These are phyloP conservation scores for Vulpes ferrilata DNA, from an alignment of 2,113 vertebrate genomes.

Conservation along the genomic window DNA sequence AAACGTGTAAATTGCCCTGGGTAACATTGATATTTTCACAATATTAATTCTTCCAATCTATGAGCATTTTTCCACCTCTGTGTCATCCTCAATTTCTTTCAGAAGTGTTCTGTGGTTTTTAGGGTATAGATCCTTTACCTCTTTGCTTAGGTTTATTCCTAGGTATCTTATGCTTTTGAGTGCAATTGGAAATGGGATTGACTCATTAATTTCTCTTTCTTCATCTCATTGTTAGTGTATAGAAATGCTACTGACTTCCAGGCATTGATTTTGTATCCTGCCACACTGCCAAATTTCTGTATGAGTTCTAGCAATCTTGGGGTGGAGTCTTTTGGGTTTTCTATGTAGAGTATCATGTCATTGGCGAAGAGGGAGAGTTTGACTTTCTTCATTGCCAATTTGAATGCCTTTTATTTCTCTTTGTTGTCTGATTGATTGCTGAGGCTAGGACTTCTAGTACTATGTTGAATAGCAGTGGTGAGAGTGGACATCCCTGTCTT, in stretches of 20 bases:
- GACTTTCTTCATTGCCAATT: not conserved
- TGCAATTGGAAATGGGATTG: not conserved
- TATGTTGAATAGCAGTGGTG: not conserved
- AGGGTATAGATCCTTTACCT: too few relatives aligned
- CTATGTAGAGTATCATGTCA: not conserved
- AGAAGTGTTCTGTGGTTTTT: too few relatives aligned
- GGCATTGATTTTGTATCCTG: not conserved
- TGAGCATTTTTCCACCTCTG: too few relatives aligned
- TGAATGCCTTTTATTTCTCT: too few relatives aligned
- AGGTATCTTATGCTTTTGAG: too few relatives aligned
- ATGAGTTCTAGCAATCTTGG: not conserved
- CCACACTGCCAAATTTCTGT: rapidly evolving
- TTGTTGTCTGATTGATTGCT: not conserved
- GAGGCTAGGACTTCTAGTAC: not conserved
- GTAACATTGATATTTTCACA: not conserved
- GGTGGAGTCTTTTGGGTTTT: not conserved
- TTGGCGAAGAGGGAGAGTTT: not conserved
- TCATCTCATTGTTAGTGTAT: not conserved
- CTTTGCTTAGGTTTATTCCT: too few relatives aligned
- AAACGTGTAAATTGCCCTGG: not conserved
- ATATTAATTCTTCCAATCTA: too few relatives aligned
- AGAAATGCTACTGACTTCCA: not conserved
- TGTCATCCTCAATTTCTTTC: too few relatives aligned
- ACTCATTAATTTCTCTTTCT: not conserved
- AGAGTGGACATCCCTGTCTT: too few relatives aligned